A percentile compares a stretch with the other conserved stretches of the same genome.
These are phyloP conservation scores for Cynocephalus volans DNA, from an alignment of 2,113 vertebrate genomes.

Conservation along the genomic window DNA sequence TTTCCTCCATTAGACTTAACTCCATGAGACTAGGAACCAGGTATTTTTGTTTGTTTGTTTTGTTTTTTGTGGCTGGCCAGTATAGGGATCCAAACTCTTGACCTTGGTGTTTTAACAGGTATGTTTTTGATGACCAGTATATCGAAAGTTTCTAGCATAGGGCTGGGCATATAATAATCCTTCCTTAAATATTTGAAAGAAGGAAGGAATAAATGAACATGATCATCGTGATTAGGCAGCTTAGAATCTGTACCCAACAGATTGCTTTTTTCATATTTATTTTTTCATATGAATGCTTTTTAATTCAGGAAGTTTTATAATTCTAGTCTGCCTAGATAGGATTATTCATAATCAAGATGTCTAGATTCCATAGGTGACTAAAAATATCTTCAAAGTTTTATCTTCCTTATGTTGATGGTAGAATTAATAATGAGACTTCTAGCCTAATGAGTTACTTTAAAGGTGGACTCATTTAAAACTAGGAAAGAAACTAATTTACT, in stretches of 20 bases:
- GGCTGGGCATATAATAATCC: neutral
- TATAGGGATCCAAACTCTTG: too few relatives aligned
- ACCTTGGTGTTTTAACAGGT: too few relatives aligned
- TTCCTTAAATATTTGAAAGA: constrained; percentile 10
- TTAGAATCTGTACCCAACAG: neutral
- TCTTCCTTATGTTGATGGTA: constrained; percentile 19
- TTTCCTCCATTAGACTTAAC: neutral
- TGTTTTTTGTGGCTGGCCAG: too few relatives aligned
- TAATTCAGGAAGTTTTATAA: neutral
- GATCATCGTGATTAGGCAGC: neutral
- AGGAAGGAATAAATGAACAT: neutral
- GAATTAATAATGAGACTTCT: neutral
- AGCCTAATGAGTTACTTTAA: neutral
- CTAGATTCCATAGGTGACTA: neutral
- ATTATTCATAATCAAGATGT: neutral
- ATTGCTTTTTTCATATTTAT: constrained; percentile 7
- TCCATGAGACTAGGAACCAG: neutral
- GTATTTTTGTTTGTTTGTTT: neutral
- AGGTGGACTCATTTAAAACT: neutral
- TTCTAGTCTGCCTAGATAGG: neutral
- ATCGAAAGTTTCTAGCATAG: neutral
- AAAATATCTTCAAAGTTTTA: neutral
- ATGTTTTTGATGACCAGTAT: neutral
- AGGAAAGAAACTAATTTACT: neutral
- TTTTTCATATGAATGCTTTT: neutral